A percentile compares a stretch with the other conserved stretches of the same genome.
Conservation (phyloP, 1,140 invertebrate species). For the Saccostrea echinata region DNA sequence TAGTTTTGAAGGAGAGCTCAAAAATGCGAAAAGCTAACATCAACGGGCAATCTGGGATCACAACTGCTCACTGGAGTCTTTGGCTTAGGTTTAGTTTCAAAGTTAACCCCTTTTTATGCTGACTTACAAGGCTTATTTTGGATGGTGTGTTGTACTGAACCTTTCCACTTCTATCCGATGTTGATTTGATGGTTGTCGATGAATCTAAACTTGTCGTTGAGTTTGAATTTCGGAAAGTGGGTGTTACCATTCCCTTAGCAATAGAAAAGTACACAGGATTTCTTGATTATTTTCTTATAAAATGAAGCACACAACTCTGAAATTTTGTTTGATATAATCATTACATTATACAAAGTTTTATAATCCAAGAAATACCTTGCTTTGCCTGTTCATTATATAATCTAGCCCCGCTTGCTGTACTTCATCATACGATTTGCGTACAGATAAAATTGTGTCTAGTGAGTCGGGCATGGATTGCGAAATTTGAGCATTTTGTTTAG, state of each 20-base stretch:
- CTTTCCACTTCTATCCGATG: background rate
- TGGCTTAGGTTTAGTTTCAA: too few species aligned
- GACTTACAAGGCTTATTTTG: constrained; percentile 19
- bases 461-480: constrained; percentile 17
- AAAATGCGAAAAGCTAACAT: too few species aligned
- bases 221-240: background rate
- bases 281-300: background rate
- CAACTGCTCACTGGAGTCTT: too few species aligned
- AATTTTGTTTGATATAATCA: too few species aligned
- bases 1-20: too few species aligned
- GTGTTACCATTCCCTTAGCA: background rate
- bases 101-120: background rate
- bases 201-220: background rate
- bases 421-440: constrained; percentile 5
- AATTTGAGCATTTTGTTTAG: constrained; percentile 8
- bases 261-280: background rate
- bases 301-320: too few species aligned
- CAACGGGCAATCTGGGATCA: too few species aligned
- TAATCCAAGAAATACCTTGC: background rate
- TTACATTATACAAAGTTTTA: background rate
- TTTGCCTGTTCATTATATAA: constrained; percentile 10
- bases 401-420: constrained; percentile 3
- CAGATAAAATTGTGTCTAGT: background rate
- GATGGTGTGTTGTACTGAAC: background rate
- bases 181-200: background rate